These are phyloP conservation scores for Eustalomyia histrio DNA, from an alignment of 2,888 invertebrate genomes.

Conservation along the genomic window DNA sequence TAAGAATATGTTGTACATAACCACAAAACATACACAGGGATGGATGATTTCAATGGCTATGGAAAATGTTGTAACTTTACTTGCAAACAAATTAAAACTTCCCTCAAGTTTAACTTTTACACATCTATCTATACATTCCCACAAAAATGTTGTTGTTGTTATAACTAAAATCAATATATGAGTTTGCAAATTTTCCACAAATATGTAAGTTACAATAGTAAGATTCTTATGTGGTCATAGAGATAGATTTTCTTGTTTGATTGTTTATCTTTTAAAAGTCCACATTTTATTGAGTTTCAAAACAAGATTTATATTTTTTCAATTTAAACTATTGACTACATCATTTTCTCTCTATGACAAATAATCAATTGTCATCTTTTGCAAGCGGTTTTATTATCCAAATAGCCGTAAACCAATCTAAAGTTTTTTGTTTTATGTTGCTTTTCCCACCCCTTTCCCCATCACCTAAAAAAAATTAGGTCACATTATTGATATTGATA, in stretches of 20 bases:
- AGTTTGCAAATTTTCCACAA: too few relatives aligned
- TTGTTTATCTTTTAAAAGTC: background rate
- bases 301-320: background rate
- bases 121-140: background rate
- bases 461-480: background rate
- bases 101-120: background rate
- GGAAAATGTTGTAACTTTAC: background rate
- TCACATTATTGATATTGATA: constrained; percentile 1
- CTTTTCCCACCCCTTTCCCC: background rate
- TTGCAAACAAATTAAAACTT: constrained; percentile 24
- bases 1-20: too few relatives aligned
- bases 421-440: background rate
- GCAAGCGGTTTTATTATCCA: background rate
- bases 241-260: background rate
- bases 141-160: background rate
- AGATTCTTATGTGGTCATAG: background rate
- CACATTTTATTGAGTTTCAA: background rate
- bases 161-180: background rate
- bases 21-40: background rate
- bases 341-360: background rate
- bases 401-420: constrained; percentile 1
- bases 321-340: background rate
- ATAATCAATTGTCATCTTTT: constrained; percentile 6
- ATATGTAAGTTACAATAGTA: too few relatives aligned
- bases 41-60: background rate